Conservation (phyloP, 2,888 invertebrate genomes). For the Ischnus inquisitorius region DNA sequence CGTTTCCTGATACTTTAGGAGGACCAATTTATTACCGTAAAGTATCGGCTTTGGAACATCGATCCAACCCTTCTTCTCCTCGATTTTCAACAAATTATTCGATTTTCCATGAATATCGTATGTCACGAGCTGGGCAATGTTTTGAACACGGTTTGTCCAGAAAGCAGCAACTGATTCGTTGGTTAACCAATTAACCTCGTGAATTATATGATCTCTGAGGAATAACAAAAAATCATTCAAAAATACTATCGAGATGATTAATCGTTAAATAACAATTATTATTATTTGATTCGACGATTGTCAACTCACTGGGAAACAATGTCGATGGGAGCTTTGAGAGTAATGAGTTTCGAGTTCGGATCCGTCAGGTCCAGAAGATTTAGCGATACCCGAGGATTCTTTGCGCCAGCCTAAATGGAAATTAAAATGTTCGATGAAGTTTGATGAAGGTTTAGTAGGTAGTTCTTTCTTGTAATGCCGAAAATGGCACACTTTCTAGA, state of each 20-base stretch:
- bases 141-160: conserved; percentile 96
- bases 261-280: no score
- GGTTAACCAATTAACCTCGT: conserved; percentile 91
- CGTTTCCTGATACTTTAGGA: conserved; percentile 80
- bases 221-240: neutral
- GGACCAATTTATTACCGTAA: conserved; percentile 85
- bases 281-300: conserved; percentile 6
- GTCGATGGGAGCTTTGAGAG: conserved; percentile 76
- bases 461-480: no score
- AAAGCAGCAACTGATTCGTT: conserved; percentile 89
- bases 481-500: no score
- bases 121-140: conserved; percentile 88
- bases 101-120: conserved; percentile 86
- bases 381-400: conserved; percentile 91
- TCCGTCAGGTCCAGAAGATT: conserved; percentile 88
- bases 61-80: conserved; percentile 91
- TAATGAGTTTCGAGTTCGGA: conserved; percentile 74
- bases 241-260: no score
- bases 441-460: no score
- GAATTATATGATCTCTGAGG: conserved; percentile 89
- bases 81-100: conserved; percentile 85
- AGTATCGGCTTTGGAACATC: conserved; percentile 87
- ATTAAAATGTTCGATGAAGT: no score
- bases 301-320: conserved; percentile 76
- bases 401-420: conserved; percentile 88